Evolutionary conservation across 2,888 invertebrate genomes (phyloP), one percentile per base, ranked within the genome.

Genomic region (Lysandra coridon): DNA sequence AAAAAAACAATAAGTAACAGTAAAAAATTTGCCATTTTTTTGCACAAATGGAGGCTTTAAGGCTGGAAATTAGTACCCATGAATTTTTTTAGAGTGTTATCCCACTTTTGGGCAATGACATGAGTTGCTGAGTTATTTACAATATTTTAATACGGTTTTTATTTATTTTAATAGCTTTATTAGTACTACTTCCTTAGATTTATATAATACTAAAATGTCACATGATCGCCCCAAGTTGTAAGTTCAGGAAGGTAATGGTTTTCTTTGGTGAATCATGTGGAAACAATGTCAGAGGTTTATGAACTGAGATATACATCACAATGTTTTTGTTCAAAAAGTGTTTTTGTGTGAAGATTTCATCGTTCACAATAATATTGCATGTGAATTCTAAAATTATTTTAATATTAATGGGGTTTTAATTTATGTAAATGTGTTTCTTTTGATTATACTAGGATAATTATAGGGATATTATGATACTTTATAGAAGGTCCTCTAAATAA

Each of bases 201-300:
- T 1, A 49, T 49, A 49, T 30, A 30, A 33, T 69, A 33, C 69
- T 69, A 69, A 30, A 64, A 37, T 69, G 69, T 69, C 69, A 69
- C 33, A 5, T 53, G 53, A 53, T 17, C 17, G 4, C 57, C 57
- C 33, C 17, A 69, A 33, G 69, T 37, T 69, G 33, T 37, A 69
- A 75, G 49, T 75, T 75, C 23, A 30, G 49, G 57, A 57, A 57
- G 17, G 75, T 75, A 75, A 75, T 44, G 23, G n/a, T 44, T 74
- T 49, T 12, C 49, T 75, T 75, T 75, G 44, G 75, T 75, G 23
- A 44, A 75, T 49, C 44, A 49, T 49, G 49, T 76, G 0, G 49
- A 76, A 53, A 76, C 76, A 76, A 76, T 76, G 76, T 76, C 30
- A 17, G 49, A 76, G 76, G 76, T 53, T 53, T 53, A 76, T 76